Evolutionary conservation across 1,140 invertebrate species (phyloP), one percentile per base, ranked within the genome.

Genomic region (Pseudomyrmex cubaensis): DNA sequence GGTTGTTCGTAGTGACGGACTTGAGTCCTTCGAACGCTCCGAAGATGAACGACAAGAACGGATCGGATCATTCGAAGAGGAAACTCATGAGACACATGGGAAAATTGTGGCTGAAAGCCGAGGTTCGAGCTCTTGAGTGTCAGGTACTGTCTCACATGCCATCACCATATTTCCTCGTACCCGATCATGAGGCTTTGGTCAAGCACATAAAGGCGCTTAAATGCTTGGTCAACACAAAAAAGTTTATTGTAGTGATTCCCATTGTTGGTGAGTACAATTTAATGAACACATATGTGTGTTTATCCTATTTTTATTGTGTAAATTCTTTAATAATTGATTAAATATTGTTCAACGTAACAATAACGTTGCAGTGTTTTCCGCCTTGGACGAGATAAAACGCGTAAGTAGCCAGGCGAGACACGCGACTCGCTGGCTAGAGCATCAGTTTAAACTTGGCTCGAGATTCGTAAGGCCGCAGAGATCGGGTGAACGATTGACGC

Each of bases 361-460:
- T 57, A 0, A 2, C 8, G 46, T 80, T 92, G 52, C 92, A 98
- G 98, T 98, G 59, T 96, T 99, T 72, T 97, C 97, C 86, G 96
- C 97, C 63, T 94, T 99, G 90, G 98, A 99, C 92, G 96, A 97
- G 76, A 92, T 98, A 69, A 99, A 99, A 94, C 97, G 96, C 85
- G 96, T 96, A 90, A 97, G 95, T 85, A 95, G 95, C 74, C 95
- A 96, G 85, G 98, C 98, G 0, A 95, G 98, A 66, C 97, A 98
- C 92, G 97, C 97, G 2, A 99, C 98, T 69, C 96, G 98, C 85
- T 99, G 98, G 98, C 93, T 99, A 66, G 98, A 99, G 93, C 93
- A 95, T 25, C 97, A 98, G 93, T 96, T 99, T 20, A 96, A 96
- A 77, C 96, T 96, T 86, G 98, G 98, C 10, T 98, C 98, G 84